These are phyloP conservation scores for Lampris incognitus DNA, from an alignment of 2,113 vertebrate species.

Conservation along the genomic window DNA sequence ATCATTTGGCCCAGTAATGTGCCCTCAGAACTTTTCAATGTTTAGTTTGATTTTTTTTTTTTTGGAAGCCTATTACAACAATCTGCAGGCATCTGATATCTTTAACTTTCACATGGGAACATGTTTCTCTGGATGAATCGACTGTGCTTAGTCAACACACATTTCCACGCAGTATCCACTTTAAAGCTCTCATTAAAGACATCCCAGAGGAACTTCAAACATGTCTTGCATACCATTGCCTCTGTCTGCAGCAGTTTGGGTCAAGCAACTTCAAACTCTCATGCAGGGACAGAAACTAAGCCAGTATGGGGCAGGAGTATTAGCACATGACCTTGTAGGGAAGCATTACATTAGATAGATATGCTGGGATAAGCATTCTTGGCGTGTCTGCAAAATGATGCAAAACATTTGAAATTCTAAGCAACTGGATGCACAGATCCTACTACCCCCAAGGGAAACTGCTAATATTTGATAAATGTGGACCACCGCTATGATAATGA, in stretches of 20 bases:
- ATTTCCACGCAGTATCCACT: conserved; percentile 69
- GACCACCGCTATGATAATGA: conserved; percentile 44
- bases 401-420: conserved; percentile 58
- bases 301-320: conserved; percentile 33
- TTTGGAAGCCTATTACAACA: conserved; percentile 37
- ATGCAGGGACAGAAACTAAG: conserved; percentile 63
- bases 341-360: conserved; percentile 64
- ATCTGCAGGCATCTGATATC: conserved; percentile 62
- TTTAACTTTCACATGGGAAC: conserved; percentile 83
- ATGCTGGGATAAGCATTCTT: conserved; percentile 66
- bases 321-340: conserved; percentile 80
- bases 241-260: conserved; percentile 67
- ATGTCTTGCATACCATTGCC: conserved; percentile 79
- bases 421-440: conserved; percentile 51
- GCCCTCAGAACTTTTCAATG: conserved; percentile 39
- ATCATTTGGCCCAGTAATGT: conserved; percentile 44
- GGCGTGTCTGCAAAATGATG: conserved; percentile 59
- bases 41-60: conserved; percentile 67
- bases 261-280: conserved; percentile 68
- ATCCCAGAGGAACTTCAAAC: conserved; percentile 79
- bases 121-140: conserved; percentile 58
- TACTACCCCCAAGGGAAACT: conserved; percentile 34
- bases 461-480: conserved; percentile 36
- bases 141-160: conserved; percentile 68
- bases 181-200: conserved; percentile 74